Conservation (phyloP, 2,113 vertebrate genomes). For the Circaetus cinerascens region DNA sequence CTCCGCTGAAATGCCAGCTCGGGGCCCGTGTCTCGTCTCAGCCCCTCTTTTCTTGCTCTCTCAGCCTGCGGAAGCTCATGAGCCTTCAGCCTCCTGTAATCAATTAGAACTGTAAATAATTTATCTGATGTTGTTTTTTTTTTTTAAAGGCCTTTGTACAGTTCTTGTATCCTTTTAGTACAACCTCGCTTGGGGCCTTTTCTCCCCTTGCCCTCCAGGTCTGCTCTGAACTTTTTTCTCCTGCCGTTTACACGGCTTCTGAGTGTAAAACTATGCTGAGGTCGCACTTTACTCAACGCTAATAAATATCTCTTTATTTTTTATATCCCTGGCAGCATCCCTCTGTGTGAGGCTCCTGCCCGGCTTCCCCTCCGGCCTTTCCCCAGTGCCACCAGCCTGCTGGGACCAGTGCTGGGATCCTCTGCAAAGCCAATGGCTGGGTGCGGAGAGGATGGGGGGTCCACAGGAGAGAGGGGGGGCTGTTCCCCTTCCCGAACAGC, state of each 20-base stretch:
- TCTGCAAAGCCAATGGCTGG: neutral
- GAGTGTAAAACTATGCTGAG: neutral
- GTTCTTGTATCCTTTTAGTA: neutral
- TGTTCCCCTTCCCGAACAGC: too few relatives aligned
- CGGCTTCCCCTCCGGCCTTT: neutral
- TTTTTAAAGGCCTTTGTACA: neutral
- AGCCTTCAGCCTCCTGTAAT: neutral
- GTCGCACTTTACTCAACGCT: neutral
- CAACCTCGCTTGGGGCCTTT: neutral
- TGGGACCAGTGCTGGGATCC: neutral
- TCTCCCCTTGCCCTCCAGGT: neutral
- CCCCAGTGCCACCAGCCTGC: neutral
- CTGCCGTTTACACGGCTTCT: fast-evolving
- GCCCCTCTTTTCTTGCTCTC: neutral
- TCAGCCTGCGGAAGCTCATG: fast-evolving
- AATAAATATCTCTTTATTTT: conserved; percentile 42
- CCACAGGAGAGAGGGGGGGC: too few relatives aligned
- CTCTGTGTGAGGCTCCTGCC: neutral
- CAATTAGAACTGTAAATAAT: neutral
- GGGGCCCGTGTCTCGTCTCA: fast-evolving
- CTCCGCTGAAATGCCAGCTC: neutral
- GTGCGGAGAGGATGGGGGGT: neutral
- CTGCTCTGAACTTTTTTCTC: neutral
- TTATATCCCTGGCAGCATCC: neutral
- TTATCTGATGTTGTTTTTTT: neutral